These are phyloP conservation scores for Diarsia brunnea DNA, from an alignment of 2,888 invertebrate species.

Conservation along the genomic window DNA sequence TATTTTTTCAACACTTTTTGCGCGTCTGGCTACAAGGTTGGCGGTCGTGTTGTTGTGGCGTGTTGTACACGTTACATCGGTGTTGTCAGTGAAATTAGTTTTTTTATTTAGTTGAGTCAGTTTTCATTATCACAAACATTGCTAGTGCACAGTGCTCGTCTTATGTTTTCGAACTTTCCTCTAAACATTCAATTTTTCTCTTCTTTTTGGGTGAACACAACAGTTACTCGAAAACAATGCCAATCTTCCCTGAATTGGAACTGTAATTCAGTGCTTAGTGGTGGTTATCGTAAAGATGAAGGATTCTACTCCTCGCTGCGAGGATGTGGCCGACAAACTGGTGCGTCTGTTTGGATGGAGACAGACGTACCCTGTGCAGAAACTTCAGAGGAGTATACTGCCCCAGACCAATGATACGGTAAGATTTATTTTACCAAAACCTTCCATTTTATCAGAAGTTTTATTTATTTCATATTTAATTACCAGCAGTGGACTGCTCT, in stretches of 20 bases:
- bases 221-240: conserved; percentile 57
- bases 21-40: conserved; percentile 71
- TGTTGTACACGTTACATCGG: conserved; percentile 50
- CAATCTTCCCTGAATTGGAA: conserved; percentile 47
- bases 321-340: conserved; percentile 94
- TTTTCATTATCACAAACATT: conserved; percentile 16
- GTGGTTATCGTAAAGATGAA: conserved; percentile 84
- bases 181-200: conserved; percentile 16
- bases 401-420: conserved; percentile 78
- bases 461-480: not conserved
- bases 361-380: conserved; percentile 95
- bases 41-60: conserved; percentile 69
- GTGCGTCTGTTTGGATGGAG: conserved; percentile 95
- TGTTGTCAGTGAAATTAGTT: conserved; percentile 54
- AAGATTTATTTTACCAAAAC: conserved; percentile 31
- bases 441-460: not conserved
- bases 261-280: conserved; percentile 61
- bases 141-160: conserved; percentile 10
- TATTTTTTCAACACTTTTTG: conserved; percentile 72
- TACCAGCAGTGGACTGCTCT: not conserved
- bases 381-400: conserved; percentile 92
- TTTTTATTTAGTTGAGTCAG: conserved; percentile 22
- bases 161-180: conserved; percentile 13
- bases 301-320: conserved; percentile 92
- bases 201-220: conserved; percentile 48